Evolutionary conservation across 2,888 invertebrate species (phyloP), one percentile per base, ranked within the genome.

Genomic region (Eubasilissa splendida): DNA sequence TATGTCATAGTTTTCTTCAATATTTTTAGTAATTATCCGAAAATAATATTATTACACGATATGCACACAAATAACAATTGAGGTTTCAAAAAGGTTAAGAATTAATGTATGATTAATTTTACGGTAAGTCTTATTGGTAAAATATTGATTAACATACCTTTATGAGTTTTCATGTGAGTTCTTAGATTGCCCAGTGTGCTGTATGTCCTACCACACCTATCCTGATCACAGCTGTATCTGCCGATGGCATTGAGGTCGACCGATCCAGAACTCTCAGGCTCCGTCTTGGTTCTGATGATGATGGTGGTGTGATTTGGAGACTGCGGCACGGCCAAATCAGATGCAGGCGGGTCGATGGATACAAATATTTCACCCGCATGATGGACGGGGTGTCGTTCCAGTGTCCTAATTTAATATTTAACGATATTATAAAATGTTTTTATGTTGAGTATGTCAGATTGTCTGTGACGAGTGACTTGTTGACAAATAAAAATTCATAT

Each of bases 91-190:
- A 42, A 2, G 42, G 1, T 42, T 2, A 7, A 42, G 7, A 42
- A 42, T 42, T 5, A 42, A 42, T 0, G 4, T 42, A 42, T 7
- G 42, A 42, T 42, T 42, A 42, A 42, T 42, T 42, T 42, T 42
- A 5, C 7, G 2, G 1, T 4, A 42, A 42, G 42, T 1, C 22
- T n/a, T n/a, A 22, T 42, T 42, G 7, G 42, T 58, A 42, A 56
- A 74, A 58, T 7, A 10, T 42, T 42, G 14, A 11, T 76, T 42
- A 42, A 85, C 85, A 86, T 90, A 97, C 98, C 98, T 94, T 95
- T 96, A 87, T 98, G 98, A 79, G 97, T 97, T 91, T 98, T 98
- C 92, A 97, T 94, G 89, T 98, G 98, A 82, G 98, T 98, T 86
- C 97, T 93, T 84, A 98, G 91, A 89, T 98, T 98, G 76, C 98